phyloP scores from a whole-genome alignment of 2,113 vertebrate genomes.

The Cinclus mexicanus region DNA sequence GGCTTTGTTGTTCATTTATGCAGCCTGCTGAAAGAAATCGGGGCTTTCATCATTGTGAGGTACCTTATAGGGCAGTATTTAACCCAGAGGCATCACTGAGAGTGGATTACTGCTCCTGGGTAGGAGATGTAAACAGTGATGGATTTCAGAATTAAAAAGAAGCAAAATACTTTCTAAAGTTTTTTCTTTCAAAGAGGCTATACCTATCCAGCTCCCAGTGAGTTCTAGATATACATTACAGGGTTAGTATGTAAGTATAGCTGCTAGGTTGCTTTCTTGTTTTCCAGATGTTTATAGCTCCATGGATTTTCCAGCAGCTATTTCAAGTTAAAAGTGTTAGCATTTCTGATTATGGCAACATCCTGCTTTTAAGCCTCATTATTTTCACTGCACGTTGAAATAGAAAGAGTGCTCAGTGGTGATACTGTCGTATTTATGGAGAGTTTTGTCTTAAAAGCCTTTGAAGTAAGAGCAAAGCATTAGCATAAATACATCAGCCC shows the following conservation, averaged over 20 bases:
- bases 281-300: neutral
- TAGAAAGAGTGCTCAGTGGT: neutral
- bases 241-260: neutral
- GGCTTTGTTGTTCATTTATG: neutral
- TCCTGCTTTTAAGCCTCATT: neutral
- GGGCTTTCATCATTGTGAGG: neutral
- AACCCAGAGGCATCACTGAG: neutral
- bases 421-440: neutral
- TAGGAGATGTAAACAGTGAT: neutral
- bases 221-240: neutral
- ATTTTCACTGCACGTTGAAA: neutral
- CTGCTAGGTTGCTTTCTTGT: neutral
- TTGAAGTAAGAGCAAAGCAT: neutral
- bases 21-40: neutral
- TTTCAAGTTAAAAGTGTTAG: neutral
- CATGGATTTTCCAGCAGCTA: neutral
- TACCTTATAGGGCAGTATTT: neutral
- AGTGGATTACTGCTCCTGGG: neutral
- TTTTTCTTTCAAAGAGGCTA: neutral
- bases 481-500: neutral
- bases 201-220: neutral
- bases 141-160: neutral
- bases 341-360: neutral
- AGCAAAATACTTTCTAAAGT: neutral
- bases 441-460: neutral